Conservation (phyloP, 2,797 vertebrate species). For the Galagoides demidoff region DNA sequence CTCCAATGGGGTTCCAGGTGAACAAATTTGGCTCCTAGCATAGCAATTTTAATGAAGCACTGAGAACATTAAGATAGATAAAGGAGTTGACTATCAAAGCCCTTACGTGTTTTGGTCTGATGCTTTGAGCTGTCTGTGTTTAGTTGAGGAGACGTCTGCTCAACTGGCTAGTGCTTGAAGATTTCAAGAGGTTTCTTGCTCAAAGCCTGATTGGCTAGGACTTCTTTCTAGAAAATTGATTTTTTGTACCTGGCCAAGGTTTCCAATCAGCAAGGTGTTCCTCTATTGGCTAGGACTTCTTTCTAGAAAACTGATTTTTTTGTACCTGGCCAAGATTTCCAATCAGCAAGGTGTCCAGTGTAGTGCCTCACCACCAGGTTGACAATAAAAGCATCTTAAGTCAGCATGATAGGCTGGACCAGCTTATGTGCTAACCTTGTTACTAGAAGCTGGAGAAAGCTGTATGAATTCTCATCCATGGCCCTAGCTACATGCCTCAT, state of each 20-base stretch:
- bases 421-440: slow-evolving; percentile 94
- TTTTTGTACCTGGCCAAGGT: slow-evolving; percentile 96
- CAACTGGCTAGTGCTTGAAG: background rate
- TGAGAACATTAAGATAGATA: background rate
- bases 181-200: background rate
- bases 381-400: slow-evolving; percentile 97
- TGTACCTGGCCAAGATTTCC: slow-evolving; percentile 96
- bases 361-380: slow-evolving; percentile 92
- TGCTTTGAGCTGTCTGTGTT: background rate
- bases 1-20: background rate
- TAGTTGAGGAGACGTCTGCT: background rate
- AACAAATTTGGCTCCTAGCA: background rate
- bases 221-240: slow-evolving; percentile 78
- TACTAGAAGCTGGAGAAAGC: slow-evolving; percentile 96
- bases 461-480: slow-evolving; percentile 92
- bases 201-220: background rate
- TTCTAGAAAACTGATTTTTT: slow-evolving; percentile 88
- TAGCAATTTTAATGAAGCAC: background rate
- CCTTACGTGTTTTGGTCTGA: background rate
- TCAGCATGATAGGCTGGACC: slow-evolving; percentile 91
- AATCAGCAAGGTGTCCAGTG: slow-evolving; percentile 92
- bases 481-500: slow-evolving; percentile 94
- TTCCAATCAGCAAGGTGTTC: slow-evolving; percentile 95
- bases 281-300: background rate
- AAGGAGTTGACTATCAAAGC: background rate